These are phyloP conservation scores for Theonella swinhoei DNA, from an alignment of 37 sponge, comb jelly and placozoan species.

Conservation along the genomic window DNA sequence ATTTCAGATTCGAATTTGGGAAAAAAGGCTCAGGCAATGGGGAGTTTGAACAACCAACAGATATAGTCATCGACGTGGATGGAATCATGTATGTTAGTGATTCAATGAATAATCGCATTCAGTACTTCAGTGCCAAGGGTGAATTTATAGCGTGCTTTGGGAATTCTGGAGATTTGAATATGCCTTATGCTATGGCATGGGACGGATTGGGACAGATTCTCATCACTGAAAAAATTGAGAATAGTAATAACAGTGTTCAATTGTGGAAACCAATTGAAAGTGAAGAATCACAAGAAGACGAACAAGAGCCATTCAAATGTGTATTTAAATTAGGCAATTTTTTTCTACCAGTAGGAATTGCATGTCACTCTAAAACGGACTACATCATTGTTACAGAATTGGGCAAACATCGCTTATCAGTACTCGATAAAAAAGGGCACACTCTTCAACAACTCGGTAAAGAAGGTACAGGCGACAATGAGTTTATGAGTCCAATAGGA, in stretches of 20 bases:
- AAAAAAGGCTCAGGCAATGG: neutral
- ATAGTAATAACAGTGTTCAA: neutral
- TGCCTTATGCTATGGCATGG: conserved; percentile 6
- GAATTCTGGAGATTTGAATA: neutral
- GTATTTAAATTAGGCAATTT: neutral
- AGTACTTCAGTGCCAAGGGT: conserved; percentile 8
- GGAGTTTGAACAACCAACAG: conserved; percentile 6
- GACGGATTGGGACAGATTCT: conserved; percentile 4
- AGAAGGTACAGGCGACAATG: neutral
- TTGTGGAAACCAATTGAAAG: neutral
- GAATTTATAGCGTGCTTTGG: neutral
- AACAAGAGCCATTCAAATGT: neutral
- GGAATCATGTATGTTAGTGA: conserved; percentile 30
- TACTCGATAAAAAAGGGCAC: conserved; percentile 1
- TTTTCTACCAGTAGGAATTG: conserved; percentile 13
- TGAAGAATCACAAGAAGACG: neutral
- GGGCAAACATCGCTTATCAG: neutral
- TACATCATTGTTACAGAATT: conserved; percentile 25
- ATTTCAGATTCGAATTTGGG: conserved; percentile 10
- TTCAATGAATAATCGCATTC: conserved; percentile 15
- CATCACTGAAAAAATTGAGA: conserved; percentile 4
- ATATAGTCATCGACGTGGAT: neutral
- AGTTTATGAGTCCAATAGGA: neutral
- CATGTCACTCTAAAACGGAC: neutral
- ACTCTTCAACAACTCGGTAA: neutral